phyloP scores from a whole-genome alignment of 2,888 invertebrate genomes.

The Drosophila imparisetae region DNA sequence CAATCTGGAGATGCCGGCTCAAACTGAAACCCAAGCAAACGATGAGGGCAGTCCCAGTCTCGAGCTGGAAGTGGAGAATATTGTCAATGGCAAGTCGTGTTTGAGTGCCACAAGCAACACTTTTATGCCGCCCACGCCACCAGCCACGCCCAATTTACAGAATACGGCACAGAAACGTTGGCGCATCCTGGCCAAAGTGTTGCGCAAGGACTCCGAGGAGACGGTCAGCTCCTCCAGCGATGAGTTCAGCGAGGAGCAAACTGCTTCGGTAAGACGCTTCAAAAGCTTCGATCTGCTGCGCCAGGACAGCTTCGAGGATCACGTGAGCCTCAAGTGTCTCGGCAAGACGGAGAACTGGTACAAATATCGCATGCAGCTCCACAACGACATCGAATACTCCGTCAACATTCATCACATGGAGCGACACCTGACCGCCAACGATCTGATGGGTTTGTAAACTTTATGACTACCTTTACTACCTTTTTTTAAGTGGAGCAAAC shows the following conservation, averaged over 20 bases:
- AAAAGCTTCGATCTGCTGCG: constrained; percentile 87
- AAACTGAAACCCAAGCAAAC: constrained; percentile 5
- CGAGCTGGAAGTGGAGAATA: constrained; percentile 61
- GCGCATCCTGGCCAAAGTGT: constrained; percentile 89
- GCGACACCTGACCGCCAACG: constrained; percentile 88
- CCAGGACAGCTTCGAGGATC: constrained; percentile 85
- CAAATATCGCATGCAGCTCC: constrained; percentile 86
- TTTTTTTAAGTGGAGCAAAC: not conserved
- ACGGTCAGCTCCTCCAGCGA: constrained; percentile 82
- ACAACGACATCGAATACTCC: constrained; percentile 84
- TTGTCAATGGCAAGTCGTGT: constrained; percentile 47
- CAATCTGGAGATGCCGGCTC: constrained; percentile 41
- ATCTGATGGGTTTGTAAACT: constrained; percentile 86
- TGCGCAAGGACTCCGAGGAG: constrained; percentile 85
- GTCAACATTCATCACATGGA: constrained; percentile 87
- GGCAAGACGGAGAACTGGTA: constrained; percentile 87
- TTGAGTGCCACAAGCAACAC: constrained; percentile 7
- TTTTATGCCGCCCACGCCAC: constrained; percentile 81
- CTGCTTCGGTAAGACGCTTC: constrained; percentile 87
- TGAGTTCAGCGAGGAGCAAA: constrained; percentile 82
- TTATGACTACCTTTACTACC: not conserved
- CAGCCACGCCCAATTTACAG: constrained; percentile 80
- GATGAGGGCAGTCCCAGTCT: constrained; percentile 26
- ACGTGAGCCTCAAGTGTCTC: constrained; percentile 83
- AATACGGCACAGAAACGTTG: constrained; percentile 88